phyloP scores from a whole-genome alignment of 2,113 vertebrate species.

The Buteo buteo region DNA sequence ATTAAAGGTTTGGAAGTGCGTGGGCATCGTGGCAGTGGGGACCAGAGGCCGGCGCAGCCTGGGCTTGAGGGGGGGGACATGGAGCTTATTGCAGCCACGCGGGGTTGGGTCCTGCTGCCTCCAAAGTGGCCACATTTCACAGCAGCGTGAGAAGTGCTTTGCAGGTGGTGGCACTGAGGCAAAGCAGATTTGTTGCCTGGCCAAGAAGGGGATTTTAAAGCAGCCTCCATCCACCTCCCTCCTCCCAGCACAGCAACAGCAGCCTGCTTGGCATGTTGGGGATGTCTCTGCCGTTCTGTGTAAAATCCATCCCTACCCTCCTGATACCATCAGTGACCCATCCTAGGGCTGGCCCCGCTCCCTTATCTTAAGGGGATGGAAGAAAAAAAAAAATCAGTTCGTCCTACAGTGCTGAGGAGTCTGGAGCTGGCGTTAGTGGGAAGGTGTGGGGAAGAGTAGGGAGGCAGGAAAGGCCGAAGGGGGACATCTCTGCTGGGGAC shows the following conservation, averaged over 20 bases:
- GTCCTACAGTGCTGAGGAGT: not conserved
- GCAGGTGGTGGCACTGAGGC: not conserved
- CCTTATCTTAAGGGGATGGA: fast-evolving
- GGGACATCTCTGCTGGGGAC: not conserved
- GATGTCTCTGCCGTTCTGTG: not conserved
- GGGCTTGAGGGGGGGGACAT: fast-evolving
- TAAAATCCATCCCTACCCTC: not conserved
- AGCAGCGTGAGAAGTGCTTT: not conserved
- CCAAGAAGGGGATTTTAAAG: not conserved
- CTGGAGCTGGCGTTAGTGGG: not conserved
- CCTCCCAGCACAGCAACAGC: not conserved
- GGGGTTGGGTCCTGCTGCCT: not conserved
- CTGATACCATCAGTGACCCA: not conserved
- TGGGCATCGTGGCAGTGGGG: not conserved
- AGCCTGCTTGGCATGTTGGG: fast-evolving
- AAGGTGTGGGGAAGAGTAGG: not conserved
- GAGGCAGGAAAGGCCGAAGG: not conserved
- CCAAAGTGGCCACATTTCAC: not conserved
- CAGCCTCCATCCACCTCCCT: not conserved
- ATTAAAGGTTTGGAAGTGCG: not conserved
- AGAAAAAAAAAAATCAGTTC: not conserved
- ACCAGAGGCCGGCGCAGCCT: fast-evolving
- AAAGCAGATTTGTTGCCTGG: not conserved
- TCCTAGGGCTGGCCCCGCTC: fast-evolving
- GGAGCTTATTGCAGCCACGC: not conserved